A percentile compares a stretch with the other conserved stretches of the same genome.
Evolutionary conservation across 1,140 invertebrate species (phyloP).

Genomic region (Rhynchophorus ferrugineus): DNA sequence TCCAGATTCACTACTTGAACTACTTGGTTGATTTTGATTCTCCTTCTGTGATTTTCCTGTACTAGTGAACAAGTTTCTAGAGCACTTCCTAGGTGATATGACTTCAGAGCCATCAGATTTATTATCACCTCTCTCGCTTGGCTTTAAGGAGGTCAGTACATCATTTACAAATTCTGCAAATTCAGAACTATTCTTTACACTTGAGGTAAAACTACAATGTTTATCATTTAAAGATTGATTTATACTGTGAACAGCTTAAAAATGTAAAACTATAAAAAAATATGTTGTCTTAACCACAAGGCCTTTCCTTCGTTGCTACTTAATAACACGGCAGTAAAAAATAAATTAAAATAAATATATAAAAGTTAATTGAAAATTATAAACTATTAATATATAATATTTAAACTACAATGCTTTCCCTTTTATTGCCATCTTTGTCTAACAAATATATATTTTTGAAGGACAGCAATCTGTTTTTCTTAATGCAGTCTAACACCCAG

Average conservation of each 20-base stretch:
- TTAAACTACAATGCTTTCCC: constrained; percentile 6
- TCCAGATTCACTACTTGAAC: not conserved
- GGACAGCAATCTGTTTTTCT: constrained; percentile 26
- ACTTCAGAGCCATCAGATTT: not conserved
- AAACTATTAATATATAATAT: not conserved
- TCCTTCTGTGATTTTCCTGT: not conserved
- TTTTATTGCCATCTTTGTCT: not conserved
- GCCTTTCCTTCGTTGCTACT: too few species aligned
- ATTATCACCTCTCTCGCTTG: not conserved
- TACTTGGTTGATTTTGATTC: not conserved
- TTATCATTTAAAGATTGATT: too few species aligned
- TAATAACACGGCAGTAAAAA: too few species aligned
- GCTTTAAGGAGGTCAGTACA: not conserved
- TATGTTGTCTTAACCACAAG: too few species aligned
- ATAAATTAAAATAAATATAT: not conserved
- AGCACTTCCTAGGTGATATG: not conserved
- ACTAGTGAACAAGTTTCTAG: not conserved
- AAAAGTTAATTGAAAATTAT: too few species aligned
- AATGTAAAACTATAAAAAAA: too few species aligned
- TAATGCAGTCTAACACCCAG: constrained; percentile 45
- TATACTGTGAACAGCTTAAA: too few species aligned
- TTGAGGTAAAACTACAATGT: not conserved
- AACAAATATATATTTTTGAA: constrained; percentile 25
- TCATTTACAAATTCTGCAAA: not conserved
- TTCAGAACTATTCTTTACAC: not conserved